Conservation (phyloP, 2,888 invertebrate species). For the Apeira syringaria region DNA sequence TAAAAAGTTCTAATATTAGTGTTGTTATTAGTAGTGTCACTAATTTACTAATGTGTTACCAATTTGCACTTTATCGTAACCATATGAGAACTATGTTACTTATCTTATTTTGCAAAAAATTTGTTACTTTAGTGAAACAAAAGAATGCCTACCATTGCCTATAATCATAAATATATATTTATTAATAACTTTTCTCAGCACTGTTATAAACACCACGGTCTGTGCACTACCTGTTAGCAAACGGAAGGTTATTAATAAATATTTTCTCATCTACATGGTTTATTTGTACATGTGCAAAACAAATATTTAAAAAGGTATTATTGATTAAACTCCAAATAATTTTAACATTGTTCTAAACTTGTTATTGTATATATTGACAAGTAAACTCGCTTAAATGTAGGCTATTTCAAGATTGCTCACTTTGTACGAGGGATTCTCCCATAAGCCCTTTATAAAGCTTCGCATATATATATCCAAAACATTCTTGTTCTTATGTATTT, state of each 20-base stretch:
- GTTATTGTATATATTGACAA: slow-evolving; percentile 72
- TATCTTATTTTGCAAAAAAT: no score
- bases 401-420: slow-evolving; percentile 77
- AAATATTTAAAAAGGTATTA: slow-evolving; percentile 14
- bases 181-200: no score
- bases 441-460: slow-evolving; percentile 78
- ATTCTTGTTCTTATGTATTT: slow-evolving; percentile 62
- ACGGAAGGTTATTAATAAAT: neutral
- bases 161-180: no score
- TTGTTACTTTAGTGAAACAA: no score
- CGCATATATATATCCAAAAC: slow-evolving; percentile 61
- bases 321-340: slow-evolving; percentile 31
- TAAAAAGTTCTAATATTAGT: no score
- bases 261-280: slow-evolving; percentile 1
- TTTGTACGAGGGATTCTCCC: slow-evolving; percentile 78
- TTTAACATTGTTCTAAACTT: slow-evolving; percentile 55
- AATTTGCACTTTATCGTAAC: no score
- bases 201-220: neutral
- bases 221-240: neutral
- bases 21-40: no score
- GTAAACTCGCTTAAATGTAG: slow-evolving; percentile 73
- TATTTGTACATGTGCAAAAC: slow-evolving; percentile 10
- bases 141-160: no score
- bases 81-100: no score
- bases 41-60: no score